A percentile compares a stretch with the other conserved stretches of the same genome.
These are phyloP conservation scores for Goniozus legneri DNA, from an alignment of 1,140 invertebrate species.

Conservation along the genomic window DNA sequence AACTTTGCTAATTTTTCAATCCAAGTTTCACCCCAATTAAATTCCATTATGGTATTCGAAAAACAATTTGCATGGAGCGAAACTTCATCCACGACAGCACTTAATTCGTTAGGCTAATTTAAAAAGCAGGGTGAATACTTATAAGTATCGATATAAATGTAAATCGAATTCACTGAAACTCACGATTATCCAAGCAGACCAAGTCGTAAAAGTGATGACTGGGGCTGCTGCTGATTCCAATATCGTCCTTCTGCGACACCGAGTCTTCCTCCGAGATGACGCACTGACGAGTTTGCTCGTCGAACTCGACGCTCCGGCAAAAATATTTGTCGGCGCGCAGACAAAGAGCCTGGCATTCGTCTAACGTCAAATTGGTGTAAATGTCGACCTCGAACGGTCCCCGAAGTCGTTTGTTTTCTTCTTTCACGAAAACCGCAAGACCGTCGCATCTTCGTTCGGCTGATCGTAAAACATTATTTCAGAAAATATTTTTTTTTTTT, in stretches of 20 bases:
- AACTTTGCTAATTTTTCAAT: background rate
- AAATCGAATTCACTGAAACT: no score
- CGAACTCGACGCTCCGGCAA: conserved; percentile 86
- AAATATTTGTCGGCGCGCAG: conserved; percentile 79
- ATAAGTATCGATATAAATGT: no score
- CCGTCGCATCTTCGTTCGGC: conserved; percentile 82
- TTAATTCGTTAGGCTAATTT: background rate
- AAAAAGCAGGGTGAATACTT: background rate
- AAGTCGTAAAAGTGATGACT: conserved; percentile 82
- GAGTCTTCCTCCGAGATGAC: conserved; percentile 86
- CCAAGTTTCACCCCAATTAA: background rate
- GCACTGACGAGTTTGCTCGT: conserved; percentile 79
- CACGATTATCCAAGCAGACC: conserved; percentile 82
- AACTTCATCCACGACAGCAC: background rate
- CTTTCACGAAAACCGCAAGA: conserved; percentile 80
- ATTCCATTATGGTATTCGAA: background rate
- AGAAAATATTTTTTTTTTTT: no score
- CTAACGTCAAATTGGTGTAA: conserved; percentile 77
- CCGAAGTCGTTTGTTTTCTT: conserved; percentile 81
- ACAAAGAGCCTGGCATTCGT: conserved; percentile 80
- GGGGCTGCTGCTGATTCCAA: conserved; percentile 74
- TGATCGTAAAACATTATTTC: no score
- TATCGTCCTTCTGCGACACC: conserved; percentile 78
- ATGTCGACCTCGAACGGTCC: conserved; percentile 85
- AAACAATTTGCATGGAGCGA: background rate